Conservation (phyloP, 2,113 vertebrate species). For the Gallinago jamesoni region DNA sequence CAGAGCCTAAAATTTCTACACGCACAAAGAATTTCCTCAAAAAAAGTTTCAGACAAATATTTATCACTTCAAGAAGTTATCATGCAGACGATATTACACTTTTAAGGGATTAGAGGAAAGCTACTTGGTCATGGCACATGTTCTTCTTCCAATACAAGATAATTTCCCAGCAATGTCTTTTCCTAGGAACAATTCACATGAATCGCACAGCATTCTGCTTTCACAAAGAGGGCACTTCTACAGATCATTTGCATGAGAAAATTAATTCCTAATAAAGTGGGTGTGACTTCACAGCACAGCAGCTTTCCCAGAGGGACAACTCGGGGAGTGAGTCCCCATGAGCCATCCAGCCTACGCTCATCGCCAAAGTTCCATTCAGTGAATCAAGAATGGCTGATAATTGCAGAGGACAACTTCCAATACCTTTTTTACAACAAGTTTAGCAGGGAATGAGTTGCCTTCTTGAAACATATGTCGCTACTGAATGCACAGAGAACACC, state of each 20-base stretch:
- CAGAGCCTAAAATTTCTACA: background rate
- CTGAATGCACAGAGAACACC: background rate
- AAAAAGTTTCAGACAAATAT: background rate
- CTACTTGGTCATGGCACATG: rapidly evolving
- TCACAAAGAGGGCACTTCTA: background rate
- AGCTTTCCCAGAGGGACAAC: background rate
- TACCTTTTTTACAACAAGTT: background rate
- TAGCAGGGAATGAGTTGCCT: background rate
- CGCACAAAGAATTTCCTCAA: background rate
- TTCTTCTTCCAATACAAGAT: background rate
- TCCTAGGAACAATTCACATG: background rate
- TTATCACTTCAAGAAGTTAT: background rate
- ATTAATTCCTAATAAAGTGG: background rate
- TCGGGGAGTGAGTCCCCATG: background rate
- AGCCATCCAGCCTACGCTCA: background rate
- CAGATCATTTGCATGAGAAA: background rate
- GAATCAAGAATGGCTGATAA: background rate
- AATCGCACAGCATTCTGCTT: background rate
- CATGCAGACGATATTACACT: background rate
- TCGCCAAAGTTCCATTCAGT: background rate
- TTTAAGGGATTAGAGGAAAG: background rate
- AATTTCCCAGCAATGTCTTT: background rate
- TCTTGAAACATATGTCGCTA: background rate
- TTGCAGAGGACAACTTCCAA: background rate
- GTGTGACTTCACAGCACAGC: background rate